These are phyloP conservation scores for Philaenus spumarius DNA, from an alignment of 1,140 invertebrate genomes.

Conservation along the genomic window DNA sequence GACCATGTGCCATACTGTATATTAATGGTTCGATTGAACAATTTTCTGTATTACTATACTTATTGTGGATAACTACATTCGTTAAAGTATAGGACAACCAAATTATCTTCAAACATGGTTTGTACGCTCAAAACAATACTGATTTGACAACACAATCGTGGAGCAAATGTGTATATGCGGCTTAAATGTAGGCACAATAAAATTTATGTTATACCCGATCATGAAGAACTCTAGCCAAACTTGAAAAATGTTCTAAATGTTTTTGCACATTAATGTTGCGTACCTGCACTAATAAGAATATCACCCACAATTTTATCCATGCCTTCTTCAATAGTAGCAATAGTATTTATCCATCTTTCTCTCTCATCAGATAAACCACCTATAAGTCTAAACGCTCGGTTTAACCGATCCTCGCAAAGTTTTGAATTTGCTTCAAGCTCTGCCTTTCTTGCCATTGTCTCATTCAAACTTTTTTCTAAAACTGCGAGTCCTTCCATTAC, in stretches of 20 bases:
- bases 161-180: no score
- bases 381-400: conserved; percentile 65
- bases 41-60: no score
- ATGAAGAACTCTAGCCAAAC: no score
- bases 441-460: conserved; percentile 52
- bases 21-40: no score
- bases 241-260: not conserved
- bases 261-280: not conserved
- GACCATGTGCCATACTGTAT: no score
- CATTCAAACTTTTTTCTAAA: conserved; percentile 54
- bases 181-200: no score
- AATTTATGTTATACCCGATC: no score
- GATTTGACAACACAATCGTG: no score
- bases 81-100: no score
- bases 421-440: conserved; percentile 69
- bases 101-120: no score
- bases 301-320: conserved; percentile 59
- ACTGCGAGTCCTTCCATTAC: conserved; percentile 52
- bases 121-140: no score
- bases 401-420: conserved; percentile 67
- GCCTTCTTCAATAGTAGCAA: conserved; percentile 49
- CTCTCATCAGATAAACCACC: conserved; percentile 48
- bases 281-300: conserved; percentile 46
- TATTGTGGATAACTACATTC: no score
- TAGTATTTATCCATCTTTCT: conserved; percentile 58